phyloP scores from a whole-genome alignment of 2,888 invertebrate species.

The Parnassius smintheus region DNA sequence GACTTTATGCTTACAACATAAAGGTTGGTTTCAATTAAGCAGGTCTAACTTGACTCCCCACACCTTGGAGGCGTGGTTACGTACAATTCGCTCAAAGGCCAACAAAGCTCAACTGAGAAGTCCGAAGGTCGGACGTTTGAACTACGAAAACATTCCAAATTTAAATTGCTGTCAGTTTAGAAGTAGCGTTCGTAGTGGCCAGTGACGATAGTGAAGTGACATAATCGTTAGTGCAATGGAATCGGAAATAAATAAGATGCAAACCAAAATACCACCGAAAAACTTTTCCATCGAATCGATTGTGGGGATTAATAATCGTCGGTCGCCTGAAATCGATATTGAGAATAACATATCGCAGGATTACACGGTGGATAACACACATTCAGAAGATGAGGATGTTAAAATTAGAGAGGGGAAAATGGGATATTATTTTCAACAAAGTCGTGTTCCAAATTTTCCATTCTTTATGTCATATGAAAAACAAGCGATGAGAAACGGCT shows the following conservation, averaged over 20 bases:
- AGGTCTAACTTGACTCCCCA: constrained; percentile 7
- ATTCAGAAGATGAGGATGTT: constrained; percentile 66
- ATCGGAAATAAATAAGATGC: constrained; percentile 69
- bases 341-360: constrained; percentile 69
- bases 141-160: constrained; percentile 28
- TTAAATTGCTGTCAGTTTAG: constrained; percentile 30
- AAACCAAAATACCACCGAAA: constrained; percentile 76
- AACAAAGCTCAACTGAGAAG: constrained; percentile 35
- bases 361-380: constrained; percentile 49
- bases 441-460: constrained; percentile 70
- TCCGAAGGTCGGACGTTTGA: constrained; percentile 37
- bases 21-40: constrained; percentile 4
- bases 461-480: constrained; percentile 76
- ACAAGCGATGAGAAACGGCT: constrained; percentile 52
- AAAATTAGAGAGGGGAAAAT: constrained; percentile 66
- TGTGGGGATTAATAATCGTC: constrained; percentile 67
- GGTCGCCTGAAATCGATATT: constrained; percentile 74
- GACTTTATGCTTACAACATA: background rate
- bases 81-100: constrained; percentile 18
- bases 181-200: constrained; percentile 35
- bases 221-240: constrained; percentile 51
- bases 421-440: constrained; percentile 72
- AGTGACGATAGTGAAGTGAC: constrained; percentile 32
- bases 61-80: constrained; percentile 23
- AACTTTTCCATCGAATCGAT: constrained; percentile 85